phyloP scores from a whole-genome alignment of 2,888 invertebrate species.

The Mesorhabditis spiculigera region DNA sequence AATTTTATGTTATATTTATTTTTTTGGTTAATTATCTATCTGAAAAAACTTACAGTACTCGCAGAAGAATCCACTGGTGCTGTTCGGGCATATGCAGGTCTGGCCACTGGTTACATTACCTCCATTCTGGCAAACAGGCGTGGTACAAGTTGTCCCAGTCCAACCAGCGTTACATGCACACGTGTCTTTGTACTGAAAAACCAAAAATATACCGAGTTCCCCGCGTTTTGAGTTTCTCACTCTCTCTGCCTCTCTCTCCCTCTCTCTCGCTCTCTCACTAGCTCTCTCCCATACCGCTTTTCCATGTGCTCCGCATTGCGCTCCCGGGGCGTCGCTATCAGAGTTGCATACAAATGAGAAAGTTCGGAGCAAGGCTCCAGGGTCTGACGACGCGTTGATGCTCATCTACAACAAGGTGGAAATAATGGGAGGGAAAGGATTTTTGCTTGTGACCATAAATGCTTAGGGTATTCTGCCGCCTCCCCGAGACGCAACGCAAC shows the following conservation, averaged over 20 bases:
- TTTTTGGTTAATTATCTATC: neutral
- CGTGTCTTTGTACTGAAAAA: slow-evolving; percentile 5
- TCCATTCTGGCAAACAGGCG: neutral
- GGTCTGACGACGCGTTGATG: too few species aligned
- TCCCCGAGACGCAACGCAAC: too few species aligned
- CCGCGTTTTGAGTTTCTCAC: too few species aligned
- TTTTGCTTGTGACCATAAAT: too few species aligned
- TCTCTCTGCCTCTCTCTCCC: too few species aligned
- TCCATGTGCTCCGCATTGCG: neutral
- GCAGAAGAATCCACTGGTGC: neutral
- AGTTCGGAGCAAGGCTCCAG: too few species aligned
- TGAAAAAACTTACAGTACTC: neutral
- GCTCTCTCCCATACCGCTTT: neutral
- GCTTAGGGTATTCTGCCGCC: too few species aligned
- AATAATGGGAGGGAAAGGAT: too few species aligned
- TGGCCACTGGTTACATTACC: neutral
- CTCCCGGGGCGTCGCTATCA: neutral
- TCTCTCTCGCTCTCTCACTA: neutral
- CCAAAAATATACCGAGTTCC: too few species aligned
- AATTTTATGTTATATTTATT: neutral
- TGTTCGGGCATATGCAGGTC: neutral
- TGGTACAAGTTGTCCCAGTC: neutral
- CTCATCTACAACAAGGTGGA: too few species aligned
- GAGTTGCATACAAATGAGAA: neutral
- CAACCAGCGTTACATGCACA: neutral